Evolutionary conservation across 2,113 vertebrate genomes (phyloP).

Genomic region (Athene noctua): DNA sequence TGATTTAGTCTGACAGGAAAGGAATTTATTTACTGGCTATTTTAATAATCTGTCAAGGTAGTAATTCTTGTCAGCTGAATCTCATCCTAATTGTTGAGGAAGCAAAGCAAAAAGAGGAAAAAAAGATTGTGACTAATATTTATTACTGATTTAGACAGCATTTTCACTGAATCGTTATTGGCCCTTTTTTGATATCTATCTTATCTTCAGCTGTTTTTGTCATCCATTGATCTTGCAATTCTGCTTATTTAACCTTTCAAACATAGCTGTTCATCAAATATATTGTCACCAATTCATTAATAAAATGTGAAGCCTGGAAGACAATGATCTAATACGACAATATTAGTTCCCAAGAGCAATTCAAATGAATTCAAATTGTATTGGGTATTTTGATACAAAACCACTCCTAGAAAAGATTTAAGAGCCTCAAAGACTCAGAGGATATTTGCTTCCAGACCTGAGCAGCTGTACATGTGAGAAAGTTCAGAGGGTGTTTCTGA

Average conservation of each 20-base stretch:
- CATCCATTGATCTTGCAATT: neutral
- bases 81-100: neutral
- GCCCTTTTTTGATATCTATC: neutral
- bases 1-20: neutral
- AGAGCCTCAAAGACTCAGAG: neutral
- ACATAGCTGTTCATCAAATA: neutral
- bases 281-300: fast-evolving
- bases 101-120: neutral
- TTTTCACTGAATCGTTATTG: neutral
- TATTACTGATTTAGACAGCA: neutral
- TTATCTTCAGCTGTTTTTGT: neutral
- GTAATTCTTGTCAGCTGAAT: neutral
- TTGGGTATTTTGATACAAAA: neutral
- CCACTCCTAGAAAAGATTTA: neutral
- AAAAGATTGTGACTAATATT: neutral
- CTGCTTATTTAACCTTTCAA: neutral
- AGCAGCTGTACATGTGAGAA: neutral
- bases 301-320: neutral
- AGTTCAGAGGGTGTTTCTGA: neutral
- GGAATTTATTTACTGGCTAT: neutral
- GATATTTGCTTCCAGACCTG: neutral
- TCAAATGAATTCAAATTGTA: neutral
- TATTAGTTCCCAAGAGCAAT: neutral
- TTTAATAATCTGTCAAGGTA: neutral
- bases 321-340: neutral